Evolutionary conservation across 2,888 invertebrate genomes (phyloP), one percentile per base, ranked within the genome.

Genomic region (Tenthredo scrophulariae): DNA sequence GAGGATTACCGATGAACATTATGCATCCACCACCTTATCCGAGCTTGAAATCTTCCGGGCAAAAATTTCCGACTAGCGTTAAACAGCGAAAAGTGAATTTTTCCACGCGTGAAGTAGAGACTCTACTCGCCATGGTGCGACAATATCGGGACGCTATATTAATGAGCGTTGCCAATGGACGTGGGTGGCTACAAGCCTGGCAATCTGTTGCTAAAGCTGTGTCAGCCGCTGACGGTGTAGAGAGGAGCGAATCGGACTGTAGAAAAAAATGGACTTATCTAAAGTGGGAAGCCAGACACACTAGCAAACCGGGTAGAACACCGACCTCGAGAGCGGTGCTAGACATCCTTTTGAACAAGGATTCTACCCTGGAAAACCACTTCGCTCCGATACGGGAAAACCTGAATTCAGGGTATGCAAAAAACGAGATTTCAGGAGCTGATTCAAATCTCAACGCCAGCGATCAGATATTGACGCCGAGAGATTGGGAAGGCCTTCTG

Each of bases 281-380:
- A 70, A 90, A 90, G 84, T 90, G 90, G 90, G 90, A 90, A 85
- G 90, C 90, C 46, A 90, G 90, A 85, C 90, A 90, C 86, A 90
- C 90, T 33, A 89, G 88, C 86, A 90, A 90, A 82, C 90, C 90
- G 4, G 90, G 89, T 18, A 83, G 90, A 43, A 90, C 90, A 77
- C 89, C 90, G 9, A 90, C 89, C 0, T 89, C 89, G 58, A 86
- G 89, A 22, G 89, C 90, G 6, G 90, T 90, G 15, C 88, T 90
- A 26, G 88, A 90, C 85, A 90, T 90, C n/a, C 86, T 90, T 46
- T 89, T 88, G 43, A 86, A 87, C 43, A 86, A 87, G 43, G 88
- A 88, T 70, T 83, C 83, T 29, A 67, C 83, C 9, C 67, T 70
- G n/a, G 67, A 83, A 67, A 83, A 83, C 40, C 83, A 67, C 22